Evolutionary conservation across 2,888 invertebrate genomes (phyloP), one percentile per base, ranked within the genome.

Genomic region (Steinernema scapterisci): DNA sequence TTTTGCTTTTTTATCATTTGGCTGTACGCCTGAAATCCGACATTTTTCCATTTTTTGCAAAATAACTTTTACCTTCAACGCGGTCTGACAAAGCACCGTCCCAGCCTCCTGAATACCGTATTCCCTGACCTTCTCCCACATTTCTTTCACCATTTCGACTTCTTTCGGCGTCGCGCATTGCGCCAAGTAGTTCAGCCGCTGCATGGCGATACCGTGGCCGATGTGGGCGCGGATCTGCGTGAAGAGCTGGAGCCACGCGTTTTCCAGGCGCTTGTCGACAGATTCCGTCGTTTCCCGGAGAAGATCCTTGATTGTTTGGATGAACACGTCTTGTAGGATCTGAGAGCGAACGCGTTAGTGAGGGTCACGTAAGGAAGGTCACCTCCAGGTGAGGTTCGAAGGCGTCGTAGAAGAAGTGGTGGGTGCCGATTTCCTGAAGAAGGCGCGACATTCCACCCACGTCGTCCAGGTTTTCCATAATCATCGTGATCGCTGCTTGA

Each of bases 331-430:
- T 72, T 83, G 80, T 54, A 85, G 80, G 27, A 84, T 75, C 81
- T 80, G 51, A 74, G 63, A 54, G 16, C 7, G 45, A 19, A 51
- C 7, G 16, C 31, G n/a, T 25, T n/a, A 63, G 44, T 75, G 19
- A 0, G 9, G 11, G 45, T 73, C 31, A n/a, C n/a, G n/a, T n/a
- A n/a, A n/a, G n/a, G n/a, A n/a, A 21, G 44, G 71, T 63, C 38
- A 80, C 79, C 48, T 86, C 82, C n/a, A 86, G 76, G 78, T 86
- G 86, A 1, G 86, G 81, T 73, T 86, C 86, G 63, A 76, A 80
- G 1, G 85, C 84, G 75, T 86, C 86, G 75, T 86, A 86, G 76
- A 84, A 86, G 73, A 86, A 86, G 52, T 86, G 86, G 77, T 87
- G 85, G 23, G 83, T 80, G 3, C 86, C 86, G 56, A 86, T 78